Base-by-base conservation (phyloP, 1,140 invertebrate genomes). In the Holcopasites calliopsidis region DNA sequence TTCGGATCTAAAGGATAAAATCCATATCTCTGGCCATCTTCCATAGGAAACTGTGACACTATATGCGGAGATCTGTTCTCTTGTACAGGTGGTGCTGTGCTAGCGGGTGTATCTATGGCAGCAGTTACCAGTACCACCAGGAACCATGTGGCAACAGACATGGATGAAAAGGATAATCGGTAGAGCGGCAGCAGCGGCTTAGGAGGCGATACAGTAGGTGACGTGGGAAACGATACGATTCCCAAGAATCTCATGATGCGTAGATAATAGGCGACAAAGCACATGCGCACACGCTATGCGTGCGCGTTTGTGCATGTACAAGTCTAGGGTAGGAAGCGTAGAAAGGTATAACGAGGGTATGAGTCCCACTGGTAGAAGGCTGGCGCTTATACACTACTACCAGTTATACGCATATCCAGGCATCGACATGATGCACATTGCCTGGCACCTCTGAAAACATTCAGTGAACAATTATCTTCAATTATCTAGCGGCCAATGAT, bases 171-270 rank as follows among this genome's bases (percentile, higher is more conserved):
- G 38, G 78, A 78, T 57, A 68, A 60, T 55, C 55, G 44, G 50
- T 74, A 33, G 21, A 54, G 47, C 33, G 64, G 58, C 16, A 73
- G 50, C 50, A 60, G 49, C 65, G 64, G 57, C 28, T 44, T 58
- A 42, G n/a, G 74, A 50, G 60, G 68, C 49, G 71, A 81, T 62
- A 80, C 79, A 76, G 61, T 57, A 33, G 68, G 54, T 40, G 77
- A 76, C 62, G 35, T 76, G 70, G 78, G 77, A 84, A 84, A 89
- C 80, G 80, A 82, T 82, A 76, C 75, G 76, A 83, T 71, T 86
- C 88, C 87, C 80, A 85, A 79, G 79, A 86, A 83, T 84, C 83
- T 90, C 90, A 91, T 91, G 82, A 71, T 84, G 85, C 68, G 80
- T 80, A 74, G 31, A 77, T 77, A 62, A 79, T 74, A 83, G 75